Evolutionary conservation across 2,113 vertebrate species (phyloP).

Genomic region (Nerophis lumbriciformis): DNA sequence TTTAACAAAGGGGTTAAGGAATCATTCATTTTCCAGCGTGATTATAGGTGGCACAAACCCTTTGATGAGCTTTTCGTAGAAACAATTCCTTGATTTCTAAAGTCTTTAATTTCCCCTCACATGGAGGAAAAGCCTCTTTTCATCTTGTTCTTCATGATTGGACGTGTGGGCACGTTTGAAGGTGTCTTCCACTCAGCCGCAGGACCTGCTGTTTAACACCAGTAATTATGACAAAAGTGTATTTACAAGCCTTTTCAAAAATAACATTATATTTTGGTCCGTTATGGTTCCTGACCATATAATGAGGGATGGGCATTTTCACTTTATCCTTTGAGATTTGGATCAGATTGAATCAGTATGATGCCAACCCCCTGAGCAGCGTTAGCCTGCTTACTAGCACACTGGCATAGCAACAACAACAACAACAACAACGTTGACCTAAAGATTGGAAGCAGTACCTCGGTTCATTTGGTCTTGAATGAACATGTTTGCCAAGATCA

Average conservation of each 20-base stretch:
- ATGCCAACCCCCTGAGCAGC: too few relatives aligned
- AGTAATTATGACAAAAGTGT: not conserved
- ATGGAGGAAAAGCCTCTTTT: not conserved
- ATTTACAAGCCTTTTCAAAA: not conserved
- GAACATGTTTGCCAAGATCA: too few relatives aligned
- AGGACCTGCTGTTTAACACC: conserved; percentile 23
- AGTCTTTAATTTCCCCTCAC: conserved; percentile 1
- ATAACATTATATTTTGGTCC: too few relatives aligned
- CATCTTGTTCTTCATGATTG: not conserved
- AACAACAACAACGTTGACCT: too few relatives aligned
- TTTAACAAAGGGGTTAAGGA: not conserved
- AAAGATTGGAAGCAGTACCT: too few relatives aligned
- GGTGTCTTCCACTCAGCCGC: conserved; percentile 18
- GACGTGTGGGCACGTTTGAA: conserved; percentile 20
- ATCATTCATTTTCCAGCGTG: not conserved
- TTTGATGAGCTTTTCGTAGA: not conserved
- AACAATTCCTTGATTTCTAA: not conserved
- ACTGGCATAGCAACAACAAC: too few relatives aligned
- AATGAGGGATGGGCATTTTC: not conserved
- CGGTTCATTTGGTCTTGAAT: too few relatives aligned
- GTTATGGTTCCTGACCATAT: too few relatives aligned
- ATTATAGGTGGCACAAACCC: conserved; percentile 7
- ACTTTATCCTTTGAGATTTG: too few relatives aligned
- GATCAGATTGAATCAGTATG: too few relatives aligned
- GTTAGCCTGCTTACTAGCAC: too few relatives aligned